Evolutionary conservation across 1,140 invertebrate genomes (phyloP).

Genomic region (Microplitis demolitor): DNA sequence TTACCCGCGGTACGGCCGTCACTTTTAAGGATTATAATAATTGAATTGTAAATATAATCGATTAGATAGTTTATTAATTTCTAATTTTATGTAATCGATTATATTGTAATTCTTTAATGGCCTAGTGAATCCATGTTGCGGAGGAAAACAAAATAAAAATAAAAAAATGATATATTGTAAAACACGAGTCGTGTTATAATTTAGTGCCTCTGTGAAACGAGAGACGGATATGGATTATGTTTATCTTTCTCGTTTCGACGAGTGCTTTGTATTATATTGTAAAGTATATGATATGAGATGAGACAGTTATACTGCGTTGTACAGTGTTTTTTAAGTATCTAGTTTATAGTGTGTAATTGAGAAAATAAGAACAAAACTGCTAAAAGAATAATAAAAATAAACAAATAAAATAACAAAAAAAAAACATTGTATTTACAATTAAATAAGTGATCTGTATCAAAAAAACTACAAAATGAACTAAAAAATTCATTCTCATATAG

Average conservation of each 20-base stretch:
- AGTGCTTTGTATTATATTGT: slow-evolving; percentile 61
- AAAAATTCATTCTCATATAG: slow-evolving; percentile 60
- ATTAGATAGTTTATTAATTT: background rate
- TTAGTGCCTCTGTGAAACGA: slow-evolving; percentile 32
- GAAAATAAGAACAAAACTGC: no score
- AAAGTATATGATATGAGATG: slow-evolving; percentile 49
- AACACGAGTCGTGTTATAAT: slow-evolving; percentile 2
- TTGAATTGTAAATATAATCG: background rate
- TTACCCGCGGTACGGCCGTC: no score
- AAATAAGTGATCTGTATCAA: slow-evolving; percentile 62
- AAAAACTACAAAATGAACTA: slow-evolving; percentile 18
- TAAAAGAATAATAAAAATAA: no score
- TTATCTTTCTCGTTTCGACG: slow-evolving; percentile 40
- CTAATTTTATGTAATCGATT: background rate
- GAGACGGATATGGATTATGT: background rate
- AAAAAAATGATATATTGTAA: slow-evolving; percentile 16
- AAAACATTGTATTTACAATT: slow-evolving; percentile 59
- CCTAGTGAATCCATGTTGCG: slow-evolving; percentile 29
- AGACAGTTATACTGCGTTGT: slow-evolving; percentile 59
- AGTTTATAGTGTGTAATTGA: slow-evolving; percentile 62
- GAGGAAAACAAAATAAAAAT: slow-evolving; percentile 15
- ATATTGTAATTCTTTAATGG: background rate
- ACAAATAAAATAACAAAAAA: slow-evolving; percentile 26
- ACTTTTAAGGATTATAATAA: background rate
- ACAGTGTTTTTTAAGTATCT: slow-evolving; percentile 64